phyloP scores from a whole-genome alignment of 2,113 vertebrate genomes.

The Chascanopsetta lugubris region DNA sequence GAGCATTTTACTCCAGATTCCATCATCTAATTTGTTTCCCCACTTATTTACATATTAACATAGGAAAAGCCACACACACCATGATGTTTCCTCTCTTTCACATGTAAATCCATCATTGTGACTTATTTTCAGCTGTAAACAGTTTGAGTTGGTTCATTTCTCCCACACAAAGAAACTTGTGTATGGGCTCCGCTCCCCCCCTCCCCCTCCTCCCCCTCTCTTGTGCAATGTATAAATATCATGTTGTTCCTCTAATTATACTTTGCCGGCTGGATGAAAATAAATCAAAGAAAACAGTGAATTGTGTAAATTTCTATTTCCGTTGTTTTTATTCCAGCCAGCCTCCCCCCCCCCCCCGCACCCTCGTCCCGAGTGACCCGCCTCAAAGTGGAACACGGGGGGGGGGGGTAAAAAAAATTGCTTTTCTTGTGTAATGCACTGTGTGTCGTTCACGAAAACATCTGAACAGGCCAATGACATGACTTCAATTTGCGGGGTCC shows the following conservation, averaged over 20 bases:
- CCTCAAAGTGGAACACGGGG: constrained; percentile 53
- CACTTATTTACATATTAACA: neutral
- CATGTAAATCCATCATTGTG: no score
- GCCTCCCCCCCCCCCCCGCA: constrained; percentile 19
- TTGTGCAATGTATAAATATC: constrained; percentile 25
- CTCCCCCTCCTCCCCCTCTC: neutral
- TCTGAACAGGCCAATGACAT: constrained; percentile 26
- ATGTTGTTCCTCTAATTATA: constrained; percentile 44
- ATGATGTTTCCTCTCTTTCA: no score
- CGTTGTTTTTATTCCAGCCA: constrained; percentile 51
- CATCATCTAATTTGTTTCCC: neutral
- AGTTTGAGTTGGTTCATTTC: neutral
- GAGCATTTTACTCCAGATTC: no score
- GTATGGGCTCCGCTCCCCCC: neutral
- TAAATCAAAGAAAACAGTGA: constrained; percentile 62
- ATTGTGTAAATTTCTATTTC: constrained; percentile 66
- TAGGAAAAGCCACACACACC: neutral
- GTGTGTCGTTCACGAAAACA: constrained; percentile 30
- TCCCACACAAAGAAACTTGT: constrained; percentile 12
- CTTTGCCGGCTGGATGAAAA: constrained; percentile 54
- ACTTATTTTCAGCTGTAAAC: neutral
- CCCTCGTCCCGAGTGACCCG: constrained; percentile 55
- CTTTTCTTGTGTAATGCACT: constrained; percentile 46
- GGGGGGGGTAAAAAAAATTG: constrained; percentile 54
- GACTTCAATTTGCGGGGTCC: constrained; percentile 48